phyloP scores from a whole-genome alignment of 2,888 invertebrate genomes.

The Hemithea aestivaria region DNA sequence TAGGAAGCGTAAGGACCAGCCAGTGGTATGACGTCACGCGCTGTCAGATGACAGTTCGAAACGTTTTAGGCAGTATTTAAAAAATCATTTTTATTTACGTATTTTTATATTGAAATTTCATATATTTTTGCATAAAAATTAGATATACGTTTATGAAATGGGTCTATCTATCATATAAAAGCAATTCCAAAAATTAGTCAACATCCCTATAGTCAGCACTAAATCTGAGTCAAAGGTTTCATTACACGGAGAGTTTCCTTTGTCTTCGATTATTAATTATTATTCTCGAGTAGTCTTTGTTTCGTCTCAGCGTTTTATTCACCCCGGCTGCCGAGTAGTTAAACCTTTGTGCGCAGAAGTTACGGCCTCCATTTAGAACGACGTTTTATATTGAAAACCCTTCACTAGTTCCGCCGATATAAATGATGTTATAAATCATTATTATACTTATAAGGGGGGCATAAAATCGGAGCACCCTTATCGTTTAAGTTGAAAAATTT shows the following conservation, averaged over 20 bases:
- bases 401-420: slow-evolving; percentile 38
- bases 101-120: too few relatives aligned
- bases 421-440: slow-evolving; percentile 56
- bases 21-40: too few relatives aligned
- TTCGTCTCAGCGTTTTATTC: slow-evolving; percentile 45
- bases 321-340: slow-evolving; percentile 44
- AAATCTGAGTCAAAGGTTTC: slow-evolving; percentile 32
- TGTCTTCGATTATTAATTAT: slow-evolving; percentile 65
- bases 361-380: slow-evolving; percentile 31
- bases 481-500: slow-evolving; percentile 69
- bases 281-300: slow-evolving; percentile 52
- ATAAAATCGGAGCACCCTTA: slow-evolving; percentile 55
- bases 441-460: slow-evolving; percentile 48
- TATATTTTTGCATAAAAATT: too few relatives aligned
- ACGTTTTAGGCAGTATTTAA: too few relatives aligned
- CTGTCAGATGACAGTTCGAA: too few relatives aligned
- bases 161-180: too few relatives aligned
- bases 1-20: too few relatives aligned
- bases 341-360: slow-evolving; percentile 39
- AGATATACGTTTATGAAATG: too few relatives aligned
- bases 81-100: too few relatives aligned
- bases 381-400: slow-evolving; percentile 41
- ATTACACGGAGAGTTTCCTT: slow-evolving; percentile 43
- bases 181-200: too few relatives aligned
- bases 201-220: too few relatives aligned